Percentiles rank a stretch among this genome's conserved stretches.
Evolutionary conservation across 2,888 invertebrate genomes (phyloP).

Genomic region (Ophion costatus): DNA sequence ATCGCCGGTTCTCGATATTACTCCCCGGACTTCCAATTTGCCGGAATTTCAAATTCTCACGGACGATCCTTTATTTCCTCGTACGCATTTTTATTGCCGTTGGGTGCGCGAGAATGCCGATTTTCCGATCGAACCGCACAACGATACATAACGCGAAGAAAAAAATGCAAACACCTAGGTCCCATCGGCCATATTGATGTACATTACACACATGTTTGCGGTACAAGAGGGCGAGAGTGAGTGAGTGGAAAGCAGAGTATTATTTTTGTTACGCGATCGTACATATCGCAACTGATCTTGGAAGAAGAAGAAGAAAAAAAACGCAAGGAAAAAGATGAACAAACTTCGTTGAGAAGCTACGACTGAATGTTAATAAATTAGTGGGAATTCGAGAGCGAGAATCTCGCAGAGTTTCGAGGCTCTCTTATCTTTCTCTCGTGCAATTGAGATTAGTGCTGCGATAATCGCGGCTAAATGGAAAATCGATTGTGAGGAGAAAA

Average conservation of each 20-base stretch:
- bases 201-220: constrained; percentile 42
- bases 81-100: constrained; percentile 20
- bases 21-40: not conserved
- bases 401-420: constrained; percentile 25
- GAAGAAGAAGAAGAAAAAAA: constrained; percentile 37
- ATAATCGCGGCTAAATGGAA: not conserved
- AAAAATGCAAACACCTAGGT: constrained; percentile 42
- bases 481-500: not conserved
- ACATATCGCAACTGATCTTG: constrained; percentile 66
- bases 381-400: constrained; percentile 28
- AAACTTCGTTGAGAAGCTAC: constrained; percentile 41
- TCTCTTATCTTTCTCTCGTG: constrained; percentile 35
- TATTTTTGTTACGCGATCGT: constrained; percentile 70
- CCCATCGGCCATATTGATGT: constrained; percentile 56
- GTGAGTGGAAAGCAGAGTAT: constrained; percentile 50
- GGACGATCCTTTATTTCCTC: constrained; percentile 24
- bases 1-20: not conserved
- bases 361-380: constrained; percentile 27
- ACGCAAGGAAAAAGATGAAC: constrained; percentile 31
- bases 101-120: constrained; percentile 31
- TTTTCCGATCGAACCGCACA: constrained; percentile 44
- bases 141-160: constrained; percentile 49
- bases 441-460: constrained; percentile 25
- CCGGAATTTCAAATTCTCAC: not conserved
- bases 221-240: constrained; percentile 53